A percentile compares a stretch with the other conserved stretches of the same genome.
These are phyloP conservation scores for Alloplasta piceator DNA, from an alignment of 2,888 invertebrate genomes.

Conservation along the genomic window DNA sequence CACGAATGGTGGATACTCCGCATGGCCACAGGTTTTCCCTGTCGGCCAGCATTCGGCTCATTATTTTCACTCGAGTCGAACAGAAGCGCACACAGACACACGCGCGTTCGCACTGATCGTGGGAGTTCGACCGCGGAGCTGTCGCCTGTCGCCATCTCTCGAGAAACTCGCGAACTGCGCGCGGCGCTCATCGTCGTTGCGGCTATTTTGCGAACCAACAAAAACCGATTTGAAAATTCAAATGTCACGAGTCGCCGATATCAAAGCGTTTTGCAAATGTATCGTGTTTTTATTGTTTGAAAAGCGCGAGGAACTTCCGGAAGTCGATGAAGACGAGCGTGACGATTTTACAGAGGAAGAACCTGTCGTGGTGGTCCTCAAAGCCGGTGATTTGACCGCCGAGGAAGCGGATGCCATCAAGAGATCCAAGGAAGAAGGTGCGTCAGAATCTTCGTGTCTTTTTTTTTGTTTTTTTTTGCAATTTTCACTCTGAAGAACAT, in stretches of 20 bases:
- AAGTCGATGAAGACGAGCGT: conserved; percentile 73
- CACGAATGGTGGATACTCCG: too few species aligned
- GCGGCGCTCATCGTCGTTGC: background rate
- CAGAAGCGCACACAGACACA: background rate
- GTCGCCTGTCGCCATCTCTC: conserved; percentile 46
- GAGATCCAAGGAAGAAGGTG: conserved; percentile 78
- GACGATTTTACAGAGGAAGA: conserved; percentile 85
- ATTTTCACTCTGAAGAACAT: too few species aligned
- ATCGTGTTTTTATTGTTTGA: background rate
- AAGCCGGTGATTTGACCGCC: conserved; percentile 85
- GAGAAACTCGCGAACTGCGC: conserved; percentile 13
- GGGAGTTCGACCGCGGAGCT: conserved; percentile 33
- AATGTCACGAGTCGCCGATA: background rate
- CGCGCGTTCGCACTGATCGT: background rate
- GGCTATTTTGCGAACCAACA: background rate
- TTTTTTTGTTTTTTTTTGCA: too few species aligned
- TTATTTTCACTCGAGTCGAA: too few species aligned
- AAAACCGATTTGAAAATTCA: conserved; percentile 18
- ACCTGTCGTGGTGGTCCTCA: conserved; percentile 86
- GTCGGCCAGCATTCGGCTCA: too few species aligned
- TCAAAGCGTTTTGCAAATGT: background rate
- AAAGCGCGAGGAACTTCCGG: conserved; percentile 75
- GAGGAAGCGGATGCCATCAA: conserved; percentile 84
- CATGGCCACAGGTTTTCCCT: too few species aligned
- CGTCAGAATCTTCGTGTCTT: conserved; percentile 54